Evolutionary conservation across 2,797 vertebrate species (phyloP).

Genomic region (Molossus alvarezi): DNA sequence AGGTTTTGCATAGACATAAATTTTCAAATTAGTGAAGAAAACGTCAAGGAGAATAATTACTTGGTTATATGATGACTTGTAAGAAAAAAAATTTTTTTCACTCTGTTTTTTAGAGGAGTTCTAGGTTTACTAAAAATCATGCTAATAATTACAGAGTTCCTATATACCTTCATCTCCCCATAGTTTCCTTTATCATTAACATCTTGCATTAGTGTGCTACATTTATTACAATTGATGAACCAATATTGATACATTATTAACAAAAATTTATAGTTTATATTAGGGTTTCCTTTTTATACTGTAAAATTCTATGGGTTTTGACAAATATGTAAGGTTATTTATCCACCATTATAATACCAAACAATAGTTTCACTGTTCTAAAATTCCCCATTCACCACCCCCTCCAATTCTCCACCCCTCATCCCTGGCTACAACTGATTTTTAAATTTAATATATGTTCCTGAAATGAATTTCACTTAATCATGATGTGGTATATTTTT

Average conservation of each 20-base stretch:
- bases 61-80: not conserved
- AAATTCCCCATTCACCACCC: not conserved
- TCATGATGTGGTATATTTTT: not conserved
- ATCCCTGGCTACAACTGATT: not conserved
- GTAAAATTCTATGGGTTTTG: too few relatives aligned
- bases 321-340: too few relatives aligned
- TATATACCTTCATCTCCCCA: not conserved
- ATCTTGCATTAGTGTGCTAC: too few relatives aligned
- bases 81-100: not conserved
- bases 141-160: not conserved
- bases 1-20: not conserved
- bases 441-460: not conserved
- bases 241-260: too few relatives aligned
- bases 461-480: not conserved
- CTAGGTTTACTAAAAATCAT: not conserved
- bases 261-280: too few relatives aligned
- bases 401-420: not conserved
- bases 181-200: not conserved
- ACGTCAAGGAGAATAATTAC: not conserved
- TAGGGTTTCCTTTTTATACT: too few relatives aligned
- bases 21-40: not conserved
- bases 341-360: too few relatives aligned
- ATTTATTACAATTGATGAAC: too few relatives aligned
- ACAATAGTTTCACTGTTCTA: too few relatives aligned
- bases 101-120: not conserved